Conservation (phyloP, 2,888 invertebrate species). For the Acronicta psi region DNA sequence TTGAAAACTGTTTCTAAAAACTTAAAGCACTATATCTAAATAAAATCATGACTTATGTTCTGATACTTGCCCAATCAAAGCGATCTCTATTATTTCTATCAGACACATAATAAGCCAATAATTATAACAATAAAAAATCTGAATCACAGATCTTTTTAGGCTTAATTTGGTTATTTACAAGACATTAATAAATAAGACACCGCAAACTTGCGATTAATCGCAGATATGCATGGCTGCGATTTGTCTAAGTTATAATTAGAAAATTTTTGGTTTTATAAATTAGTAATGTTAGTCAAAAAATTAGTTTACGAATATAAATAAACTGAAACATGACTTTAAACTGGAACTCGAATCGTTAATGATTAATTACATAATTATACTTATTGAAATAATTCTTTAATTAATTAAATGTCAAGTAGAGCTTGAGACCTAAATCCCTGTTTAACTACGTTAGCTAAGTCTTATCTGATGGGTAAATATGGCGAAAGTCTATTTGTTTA, state of each 20-base stretch:
- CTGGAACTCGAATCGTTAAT: background rate
- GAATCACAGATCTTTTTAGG: slow-evolving; percentile 45
- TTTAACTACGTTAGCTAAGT: background rate
- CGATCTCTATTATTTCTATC: slow-evolving; percentile 7
- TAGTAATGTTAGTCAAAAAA: slow-evolving; percentile 40
- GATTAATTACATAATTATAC: slow-evolving; percentile 1
- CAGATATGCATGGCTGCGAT: slow-evolving; percentile 16
- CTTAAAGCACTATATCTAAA: too few relatives aligned
- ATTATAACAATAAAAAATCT: slow-evolving; percentile 34
- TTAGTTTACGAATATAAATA: slow-evolving; percentile 48
- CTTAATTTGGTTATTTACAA: slow-evolving; percentile 44
- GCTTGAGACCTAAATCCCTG: background rate
- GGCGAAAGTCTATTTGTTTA: background rate
- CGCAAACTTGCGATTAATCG: slow-evolving; percentile 34
- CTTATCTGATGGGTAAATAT: background rate
- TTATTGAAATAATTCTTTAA: background rate
- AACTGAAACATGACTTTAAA: slow-evolving; percentile 51
- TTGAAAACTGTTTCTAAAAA: too few relatives aligned
- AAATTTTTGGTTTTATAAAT: slow-evolving; percentile 39
- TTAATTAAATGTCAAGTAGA: slow-evolving; percentile 1
- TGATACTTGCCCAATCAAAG: slow-evolving; percentile 20
- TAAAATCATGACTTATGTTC: too few relatives aligned
- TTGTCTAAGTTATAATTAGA: slow-evolving; percentile 14
- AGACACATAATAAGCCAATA: slow-evolving; percentile 24
- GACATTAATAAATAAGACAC: slow-evolving; percentile 15